phyloP scores from a whole-genome alignment of 2,113 vertebrate genomes.

The Pelecanoides urinatrix region DNA sequence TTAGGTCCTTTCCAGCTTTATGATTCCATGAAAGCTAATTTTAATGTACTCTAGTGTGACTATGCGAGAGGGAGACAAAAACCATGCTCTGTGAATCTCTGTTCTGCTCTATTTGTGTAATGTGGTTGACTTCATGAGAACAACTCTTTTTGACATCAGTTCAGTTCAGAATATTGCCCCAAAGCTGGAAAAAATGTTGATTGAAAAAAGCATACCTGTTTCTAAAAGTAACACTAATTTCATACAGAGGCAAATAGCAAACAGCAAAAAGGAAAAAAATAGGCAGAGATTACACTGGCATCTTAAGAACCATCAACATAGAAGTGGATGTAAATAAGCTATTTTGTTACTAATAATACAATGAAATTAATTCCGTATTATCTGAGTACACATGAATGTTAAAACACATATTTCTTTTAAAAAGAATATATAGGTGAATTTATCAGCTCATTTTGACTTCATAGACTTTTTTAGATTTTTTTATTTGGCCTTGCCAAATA shows the following conservation, averaged over 20 bases:
- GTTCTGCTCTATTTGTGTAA: neutral
- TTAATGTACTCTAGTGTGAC: neutral
- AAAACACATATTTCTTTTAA: neutral
- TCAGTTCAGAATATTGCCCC: neutral
- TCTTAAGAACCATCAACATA: neutral
- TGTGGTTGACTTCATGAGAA: neutral
- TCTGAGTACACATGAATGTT: neutral
- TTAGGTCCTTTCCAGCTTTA: neutral
- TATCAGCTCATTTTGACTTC: neutral
- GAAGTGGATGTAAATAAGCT: neutral
- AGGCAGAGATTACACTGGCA: neutral
- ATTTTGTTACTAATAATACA: neutral
- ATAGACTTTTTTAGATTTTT: neutral
- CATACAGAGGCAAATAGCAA: neutral
- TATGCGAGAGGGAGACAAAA: neutral
- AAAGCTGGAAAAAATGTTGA: neutral
- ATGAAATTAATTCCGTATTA: neutral
- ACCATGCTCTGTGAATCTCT: neutral
- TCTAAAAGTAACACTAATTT: neutral
- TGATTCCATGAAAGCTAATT: neutral
- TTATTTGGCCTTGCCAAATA: neutral
- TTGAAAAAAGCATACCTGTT: neutral
- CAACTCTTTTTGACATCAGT: neutral
- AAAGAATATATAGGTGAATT: neutral
- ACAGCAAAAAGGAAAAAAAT: neutral